Conservation (phyloP, 2,113 vertebrate genomes). For the Pica pica region DNA sequence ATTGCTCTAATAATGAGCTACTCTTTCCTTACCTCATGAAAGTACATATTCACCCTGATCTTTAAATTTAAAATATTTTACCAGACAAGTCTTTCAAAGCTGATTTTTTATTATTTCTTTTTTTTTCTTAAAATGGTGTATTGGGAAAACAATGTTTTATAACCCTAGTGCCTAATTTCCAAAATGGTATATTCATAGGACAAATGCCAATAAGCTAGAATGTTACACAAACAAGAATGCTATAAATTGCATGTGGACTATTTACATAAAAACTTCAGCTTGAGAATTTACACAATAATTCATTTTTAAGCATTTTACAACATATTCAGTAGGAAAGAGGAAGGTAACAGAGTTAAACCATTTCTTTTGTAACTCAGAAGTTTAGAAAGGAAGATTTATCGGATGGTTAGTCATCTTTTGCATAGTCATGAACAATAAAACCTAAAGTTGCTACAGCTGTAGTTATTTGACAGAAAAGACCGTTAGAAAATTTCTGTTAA, state of each 20-base stretch:
- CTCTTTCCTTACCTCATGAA: neutral
- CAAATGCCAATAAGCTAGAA: conserved; percentile 62
- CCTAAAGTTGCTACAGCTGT: neutral
- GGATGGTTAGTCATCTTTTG: neutral
- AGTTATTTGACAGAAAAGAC: neutral
- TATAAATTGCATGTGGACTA: conserved; percentile 59
- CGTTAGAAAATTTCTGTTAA: neutral
- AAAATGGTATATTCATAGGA: conserved; percentile 70
- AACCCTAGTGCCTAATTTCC: conserved; percentile 44
- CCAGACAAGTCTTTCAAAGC: conserved; percentile 24
- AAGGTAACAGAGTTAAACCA: conserved; percentile 2
- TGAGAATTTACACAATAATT: conserved; percentile 55
- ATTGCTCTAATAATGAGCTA: neutral
- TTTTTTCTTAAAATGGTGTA: neutral
- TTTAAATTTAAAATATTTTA: conserved; percentile 40
- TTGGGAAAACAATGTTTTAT: conserved; percentile 65
- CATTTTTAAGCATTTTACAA: conserved; percentile 50
- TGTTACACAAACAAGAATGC: conserved; percentile 65
- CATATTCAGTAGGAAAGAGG: neutral
- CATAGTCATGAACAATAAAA: neutral
- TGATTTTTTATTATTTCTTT: neutral
- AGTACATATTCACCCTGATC: neutral
- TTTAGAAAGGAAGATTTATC: neutral
- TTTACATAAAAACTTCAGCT: conserved; percentile 67
- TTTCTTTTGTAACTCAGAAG: neutral